Evolutionary conservation across 2,888 invertebrate genomes (phyloP).

Genomic region (Yponomeuta cagnagella): DNA sequence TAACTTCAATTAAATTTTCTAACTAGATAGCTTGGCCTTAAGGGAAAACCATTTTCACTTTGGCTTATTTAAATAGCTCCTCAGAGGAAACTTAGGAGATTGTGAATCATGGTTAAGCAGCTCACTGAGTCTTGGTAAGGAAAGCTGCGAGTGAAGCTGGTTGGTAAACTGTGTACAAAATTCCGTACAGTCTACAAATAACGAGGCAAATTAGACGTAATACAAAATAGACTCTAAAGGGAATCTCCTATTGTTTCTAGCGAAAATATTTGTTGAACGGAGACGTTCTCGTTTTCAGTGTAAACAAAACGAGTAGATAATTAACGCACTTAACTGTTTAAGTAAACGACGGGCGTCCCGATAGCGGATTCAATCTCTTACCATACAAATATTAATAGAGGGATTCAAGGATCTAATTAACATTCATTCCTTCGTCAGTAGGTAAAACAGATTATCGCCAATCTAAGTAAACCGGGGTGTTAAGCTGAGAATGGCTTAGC

Average conservation of each 20-base stretch:
- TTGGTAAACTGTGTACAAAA: neutral
- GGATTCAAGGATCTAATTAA: slow-evolving; percentile 53
- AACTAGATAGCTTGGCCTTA: neutral
- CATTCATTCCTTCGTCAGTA: slow-evolving; percentile 52
- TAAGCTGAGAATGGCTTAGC: slow-evolving; percentile 44
- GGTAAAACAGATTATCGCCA: slow-evolving; percentile 54
- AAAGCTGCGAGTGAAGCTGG: neutral
- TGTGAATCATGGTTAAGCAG: neutral
- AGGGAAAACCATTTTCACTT: neutral
- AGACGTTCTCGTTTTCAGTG: slow-evolving; percentile 31
- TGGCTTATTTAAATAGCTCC: slow-evolving; percentile 2
- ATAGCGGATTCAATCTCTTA: slow-evolving; percentile 18
- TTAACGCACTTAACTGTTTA: slow-evolving; percentile 40
- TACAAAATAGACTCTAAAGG: slow-evolving; percentile 30
- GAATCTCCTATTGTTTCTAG: slow-evolving; percentile 35
- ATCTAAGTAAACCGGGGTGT: slow-evolving; percentile 37
- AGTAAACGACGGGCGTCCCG: slow-evolving; percentile 27
- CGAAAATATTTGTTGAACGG: slow-evolving; percentile 41
- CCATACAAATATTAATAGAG: slow-evolving; percentile 41
- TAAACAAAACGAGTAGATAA: slow-evolving; percentile 39
- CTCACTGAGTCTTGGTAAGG: neutral
- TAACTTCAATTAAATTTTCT: neutral
- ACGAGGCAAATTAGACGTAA: slow-evolving; percentile 23
- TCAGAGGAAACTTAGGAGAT: neutral
- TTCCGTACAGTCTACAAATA: neutral